Conservation (phyloP, 2,888 invertebrate species). For the Pegoplata infirma region DNA sequence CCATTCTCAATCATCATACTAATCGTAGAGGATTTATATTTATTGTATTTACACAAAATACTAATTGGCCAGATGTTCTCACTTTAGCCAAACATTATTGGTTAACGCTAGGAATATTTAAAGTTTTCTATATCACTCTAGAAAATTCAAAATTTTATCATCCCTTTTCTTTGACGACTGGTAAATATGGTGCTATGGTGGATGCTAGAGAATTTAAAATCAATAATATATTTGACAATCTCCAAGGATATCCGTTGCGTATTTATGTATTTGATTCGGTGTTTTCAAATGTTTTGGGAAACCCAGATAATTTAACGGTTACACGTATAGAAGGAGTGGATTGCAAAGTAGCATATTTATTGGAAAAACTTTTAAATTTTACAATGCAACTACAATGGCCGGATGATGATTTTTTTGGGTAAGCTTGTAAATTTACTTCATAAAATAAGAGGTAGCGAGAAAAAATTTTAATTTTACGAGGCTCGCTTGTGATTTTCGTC, state of each 20-base stretch:
- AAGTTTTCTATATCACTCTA: slow-evolving; percentile 68
- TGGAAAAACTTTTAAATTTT: slow-evolving; percentile 72
- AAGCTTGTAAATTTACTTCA: no score
- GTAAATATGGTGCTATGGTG: slow-evolving; percentile 56
- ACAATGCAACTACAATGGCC: slow-evolving; percentile 69
- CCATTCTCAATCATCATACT: slow-evolving; percentile 33
- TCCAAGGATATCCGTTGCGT: slow-evolving; percentile 73
- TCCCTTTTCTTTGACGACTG: slow-evolving; percentile 66
- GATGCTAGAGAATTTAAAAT: slow-evolving; percentile 32
- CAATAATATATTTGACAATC: slow-evolving; percentile 66
- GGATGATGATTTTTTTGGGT: slow-evolving; percentile 74
- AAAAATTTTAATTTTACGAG: no score
- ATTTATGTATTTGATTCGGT: slow-evolving; percentile 75
- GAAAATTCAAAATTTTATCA: slow-evolving; percentile 68
- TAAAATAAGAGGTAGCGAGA: no score
- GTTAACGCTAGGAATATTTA: slow-evolving; percentile 67
- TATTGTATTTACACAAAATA: slow-evolving; percentile 51
- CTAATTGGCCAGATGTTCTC: slow-evolving; percentile 15
- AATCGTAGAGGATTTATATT: slow-evolving; percentile 42
- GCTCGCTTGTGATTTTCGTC: no score
- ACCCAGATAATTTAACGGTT: slow-evolving; percentile 59
- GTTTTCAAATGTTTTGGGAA: slow-evolving; percentile 68
- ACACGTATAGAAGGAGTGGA: slow-evolving; percentile 71
- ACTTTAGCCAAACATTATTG: slow-evolving; percentile 60
- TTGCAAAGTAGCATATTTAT: slow-evolving; percentile 68